Base-by-base conservation (phyloP, 1,140 invertebrate species). In the Hylyphantes graminicola region DNA sequence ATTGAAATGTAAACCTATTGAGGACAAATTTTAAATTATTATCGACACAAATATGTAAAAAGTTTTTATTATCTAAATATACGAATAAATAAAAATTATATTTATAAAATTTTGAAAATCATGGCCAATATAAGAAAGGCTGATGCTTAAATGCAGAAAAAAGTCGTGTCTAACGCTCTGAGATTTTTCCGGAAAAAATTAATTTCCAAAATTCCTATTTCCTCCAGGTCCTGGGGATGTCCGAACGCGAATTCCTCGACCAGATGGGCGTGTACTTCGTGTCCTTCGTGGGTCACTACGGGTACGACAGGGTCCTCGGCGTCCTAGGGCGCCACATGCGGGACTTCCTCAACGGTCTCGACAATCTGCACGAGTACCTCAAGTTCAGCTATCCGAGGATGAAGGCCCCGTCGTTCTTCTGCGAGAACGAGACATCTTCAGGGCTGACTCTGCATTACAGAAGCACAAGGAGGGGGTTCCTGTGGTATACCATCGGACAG, bases 401-500 rank as follows among this genome's bases (percentile, higher is more conserved):
- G 93, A 90, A 93, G 84, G 96, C 97, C 0, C 97, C 97, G 0
- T 97, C 96, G 78, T 98, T 98, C 89, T 98, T 98, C 87, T 98
- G 97, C 88, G 96, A 98, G 89, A 96, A 97, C 88, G 97, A 99
- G 90, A 96, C 95, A 0, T 92, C 94, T 13, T 89, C 89, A 10
- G 97, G 97, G 7, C 90, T 98, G 63, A 96, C 96, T 0, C 91
- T 99, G 61, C 97, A 98, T 90, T 98, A 98, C 89, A 92, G 97
- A 67, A 97, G 96, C 82, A 97, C 96, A 90, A 90, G 97, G 77
- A 92, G 95, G 74, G 97, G 97, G 0, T 98, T 97, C 89, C 93
- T 98, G 2, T 96, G 97, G 89, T 99, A 99, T 88, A 97, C 97
- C 0, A 98, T 97, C 93, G 97, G 97, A 7, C 97, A 98, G 90